A percentile compares a stretch with the other conserved stretches of the same genome.
phyloP scores from a whole-genome alignment of 2,113 vertebrate species.

The Sinocyclocheilus grahami region DNA sequence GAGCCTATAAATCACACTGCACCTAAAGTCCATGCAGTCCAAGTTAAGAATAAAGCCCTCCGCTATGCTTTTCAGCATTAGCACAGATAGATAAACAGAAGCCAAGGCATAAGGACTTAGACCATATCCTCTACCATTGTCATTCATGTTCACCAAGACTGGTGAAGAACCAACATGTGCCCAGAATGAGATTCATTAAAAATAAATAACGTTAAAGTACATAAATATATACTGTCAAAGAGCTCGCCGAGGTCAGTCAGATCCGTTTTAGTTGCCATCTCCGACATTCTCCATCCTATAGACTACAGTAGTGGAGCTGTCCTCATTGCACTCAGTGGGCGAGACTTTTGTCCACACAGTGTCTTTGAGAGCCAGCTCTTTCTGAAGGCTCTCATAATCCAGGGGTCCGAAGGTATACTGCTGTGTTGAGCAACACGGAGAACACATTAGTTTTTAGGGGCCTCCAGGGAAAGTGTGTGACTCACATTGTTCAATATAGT shows the following conservation, averaged over 20 bases:
- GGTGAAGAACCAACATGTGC: neutral
- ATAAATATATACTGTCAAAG: slow-evolving; percentile 4
- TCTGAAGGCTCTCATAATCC: slow-evolving; percentile 98
- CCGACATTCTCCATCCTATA: slow-evolving; percentile 94
- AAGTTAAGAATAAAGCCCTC: neutral
- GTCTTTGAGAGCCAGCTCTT: slow-evolving; percentile 97
- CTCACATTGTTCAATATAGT: slow-evolving; percentile 26
- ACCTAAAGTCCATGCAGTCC: neutral
- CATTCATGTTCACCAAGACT: neutral
- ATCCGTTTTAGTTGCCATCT: slow-evolving; percentile 71
- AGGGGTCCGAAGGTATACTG: slow-evolving; percentile 87
- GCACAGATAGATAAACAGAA: neutral
- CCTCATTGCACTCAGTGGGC: slow-evolving; percentile 88
- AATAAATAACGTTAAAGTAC: slow-evolving; percentile 31
- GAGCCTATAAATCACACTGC: neutral
- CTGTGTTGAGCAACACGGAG: slow-evolving; percentile 94
- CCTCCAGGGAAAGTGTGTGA: neutral
- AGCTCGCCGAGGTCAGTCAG: neutral
- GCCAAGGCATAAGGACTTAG: neutral
- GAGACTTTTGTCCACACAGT: slow-evolving; percentile 97
- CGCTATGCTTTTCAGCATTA: neutral
- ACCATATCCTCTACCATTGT: neutral
- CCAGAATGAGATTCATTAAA: slow-evolving; percentile 26
- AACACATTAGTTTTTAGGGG: slow-evolving; percentile 84
- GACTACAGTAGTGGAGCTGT: slow-evolving; percentile 96